phyloP scores from a whole-genome alignment of 2,113 vertebrate species.

The Gallinago media region DNA sequence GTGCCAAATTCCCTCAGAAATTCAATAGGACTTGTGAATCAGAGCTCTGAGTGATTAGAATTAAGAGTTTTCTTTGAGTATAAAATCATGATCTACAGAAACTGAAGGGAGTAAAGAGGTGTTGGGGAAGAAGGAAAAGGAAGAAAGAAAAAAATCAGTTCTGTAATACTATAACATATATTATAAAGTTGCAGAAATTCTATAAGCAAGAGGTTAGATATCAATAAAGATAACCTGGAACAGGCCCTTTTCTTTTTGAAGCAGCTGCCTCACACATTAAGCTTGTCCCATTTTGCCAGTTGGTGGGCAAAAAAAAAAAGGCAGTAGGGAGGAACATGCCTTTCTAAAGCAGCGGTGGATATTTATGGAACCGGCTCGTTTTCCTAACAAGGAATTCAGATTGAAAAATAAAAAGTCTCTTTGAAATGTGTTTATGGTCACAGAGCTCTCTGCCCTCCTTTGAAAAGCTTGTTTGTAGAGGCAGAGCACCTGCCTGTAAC shows the following conservation, averaged over 20 bases:
- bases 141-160: background rate
- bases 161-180: background rate
- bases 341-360: background rate
- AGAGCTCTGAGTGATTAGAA: background rate
- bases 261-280: background rate
- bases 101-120: background rate
- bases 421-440: background rate
- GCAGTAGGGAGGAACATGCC: background rate
- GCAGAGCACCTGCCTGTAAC: background rate
- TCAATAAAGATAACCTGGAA: background rate
- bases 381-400: background rate
- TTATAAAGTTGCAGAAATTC: background rate
- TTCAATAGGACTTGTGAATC: background rate
- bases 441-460: background rate
- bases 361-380: background rate
- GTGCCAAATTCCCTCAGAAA: conserved; percentile 18
- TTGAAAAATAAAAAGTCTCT: background rate
- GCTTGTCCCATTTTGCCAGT: background rate
- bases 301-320: background rate
- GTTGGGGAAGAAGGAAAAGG: background rate
- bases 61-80: background rate
- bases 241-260: background rate
- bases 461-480: background rate
- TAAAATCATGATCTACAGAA: background rate
- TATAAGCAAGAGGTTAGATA: background rate